Base-by-base conservation (phyloP, 2,888 invertebrate genomes). In the Galerucella calmariensis region DNA sequence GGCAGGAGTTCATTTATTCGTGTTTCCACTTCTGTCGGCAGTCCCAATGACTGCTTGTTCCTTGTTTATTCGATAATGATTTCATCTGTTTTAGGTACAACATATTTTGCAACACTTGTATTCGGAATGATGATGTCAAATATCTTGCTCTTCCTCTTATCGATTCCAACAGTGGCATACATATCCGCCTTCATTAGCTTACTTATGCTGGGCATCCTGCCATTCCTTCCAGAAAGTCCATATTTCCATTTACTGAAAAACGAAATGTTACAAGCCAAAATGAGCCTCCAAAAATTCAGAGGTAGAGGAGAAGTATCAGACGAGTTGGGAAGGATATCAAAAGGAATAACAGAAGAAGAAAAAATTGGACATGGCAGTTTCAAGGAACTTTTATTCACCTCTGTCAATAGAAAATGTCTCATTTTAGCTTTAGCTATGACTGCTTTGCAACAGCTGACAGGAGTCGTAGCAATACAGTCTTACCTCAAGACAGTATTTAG, bases 191-290 rank as follows among this genome's bases (percentile, higher is more conserved):
- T 20, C 9, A 11, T 74, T 1, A 69, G 56, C 10, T 27, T 75
- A 8, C 35, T 72, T 0, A 69, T 71, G 62, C n/a, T 76, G 16
- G 5, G 71, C 2, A 73, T 75, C 1, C 14, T 91, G 83, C 89
- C 90, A n/a, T 90, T 91, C 76, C 89, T 94, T 74, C 94, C 94
- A 0, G 94, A 95, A 85, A 92, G 93, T 0, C 94, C 94, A 0
- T 89, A 91, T 4, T 91, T 91, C 83, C 86, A 92, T 48, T 86
- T 90, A 83, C 88, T 89, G 10, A 90, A 90, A 80, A 90, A 89
- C 5, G 89, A 90, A 80, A 85, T 84, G 56, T 85, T 87, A 48
- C 91, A 91, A 81, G 94, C 94, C 0, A 88, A 90, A 76, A 87
- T 89, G 35, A 90, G 93, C 0, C 83, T 94, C 72, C 86, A 88